phyloP scores from a whole-genome alignment of 2,888 invertebrate genomes.

The Pristionchus mayeri region DNA sequence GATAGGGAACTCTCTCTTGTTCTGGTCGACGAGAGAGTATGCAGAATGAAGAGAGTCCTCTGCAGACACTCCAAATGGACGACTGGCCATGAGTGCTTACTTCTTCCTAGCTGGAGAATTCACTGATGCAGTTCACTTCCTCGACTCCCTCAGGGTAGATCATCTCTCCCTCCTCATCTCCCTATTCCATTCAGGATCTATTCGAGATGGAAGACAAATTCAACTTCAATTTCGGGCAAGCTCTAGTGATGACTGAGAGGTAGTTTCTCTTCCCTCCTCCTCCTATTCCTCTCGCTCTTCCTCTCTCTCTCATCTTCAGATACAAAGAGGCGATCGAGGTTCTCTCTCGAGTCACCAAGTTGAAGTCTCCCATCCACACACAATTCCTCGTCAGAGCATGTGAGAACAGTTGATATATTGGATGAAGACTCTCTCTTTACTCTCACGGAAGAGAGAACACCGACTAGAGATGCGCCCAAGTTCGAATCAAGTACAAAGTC shows the following conservation, averaged over 20 bases:
- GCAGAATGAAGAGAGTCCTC: too few species aligned
- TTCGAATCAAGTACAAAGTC: too few species aligned
- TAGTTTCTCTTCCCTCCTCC: too few species aligned
- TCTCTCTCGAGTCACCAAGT: constrained; percentile 6
- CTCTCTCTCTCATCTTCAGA: not conserved
- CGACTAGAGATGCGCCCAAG: too few species aligned
- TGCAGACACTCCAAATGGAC: constrained; percentile 89
- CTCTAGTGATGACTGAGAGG: constrained; percentile 84
- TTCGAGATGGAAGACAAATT: constrained; percentile 59
- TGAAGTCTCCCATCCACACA: not conserved
- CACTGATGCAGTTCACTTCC: constrained; percentile 95
- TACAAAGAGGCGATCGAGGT: constrained; percentile 46
- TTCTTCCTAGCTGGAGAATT: constrained; percentile 94
- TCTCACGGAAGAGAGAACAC: too few species aligned
- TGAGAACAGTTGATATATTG: not conserved
- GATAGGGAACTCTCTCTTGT: constrained; percentile 83
- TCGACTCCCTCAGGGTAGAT: constrained; percentile 85
- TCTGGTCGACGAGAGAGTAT: too few species aligned
- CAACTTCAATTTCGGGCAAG: constrained; percentile 84
- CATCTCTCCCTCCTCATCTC: constrained; percentile 51
- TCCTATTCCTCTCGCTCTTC: too few species aligned
- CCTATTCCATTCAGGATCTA: constrained; percentile 52
- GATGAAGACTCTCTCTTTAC: too few species aligned
- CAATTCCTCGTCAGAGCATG: constrained; percentile 38
- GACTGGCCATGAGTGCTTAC: constrained; percentile 98